Evolutionary conservation across 2,113 vertebrate species (phyloP).

Genomic region (Pavo muticus): DNA sequence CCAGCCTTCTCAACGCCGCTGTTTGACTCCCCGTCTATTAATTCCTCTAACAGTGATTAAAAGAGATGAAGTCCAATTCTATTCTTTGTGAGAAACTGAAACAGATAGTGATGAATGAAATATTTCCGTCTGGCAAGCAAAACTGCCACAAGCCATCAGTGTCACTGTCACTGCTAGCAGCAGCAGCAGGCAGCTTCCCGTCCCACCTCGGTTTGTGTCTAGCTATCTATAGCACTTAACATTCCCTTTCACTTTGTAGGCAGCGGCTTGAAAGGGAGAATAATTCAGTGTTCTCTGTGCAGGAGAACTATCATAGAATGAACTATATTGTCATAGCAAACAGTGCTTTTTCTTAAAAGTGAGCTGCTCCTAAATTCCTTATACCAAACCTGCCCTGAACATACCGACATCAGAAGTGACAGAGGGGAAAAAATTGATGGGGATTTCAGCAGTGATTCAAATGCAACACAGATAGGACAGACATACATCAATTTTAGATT

Average conservation of each 20-base stretch:
- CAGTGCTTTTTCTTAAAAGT: not conserved
- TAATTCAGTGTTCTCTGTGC: not conserved
- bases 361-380: not conserved
- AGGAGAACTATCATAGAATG: not conserved
- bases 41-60: not conserved
- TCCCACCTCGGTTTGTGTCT: constrained; percentile 20
- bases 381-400: not conserved
- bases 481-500: not conserved
- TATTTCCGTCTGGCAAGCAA: constrained; percentile 37
- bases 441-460: not conserved
- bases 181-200: constrained; percentile 3
- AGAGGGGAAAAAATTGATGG: not conserved
- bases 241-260: not conserved
- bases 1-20: not conserved
- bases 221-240: constrained; percentile 26
- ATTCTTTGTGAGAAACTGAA: not conserved
- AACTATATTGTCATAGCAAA: not conserved
- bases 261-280: constrained; percentile 29
- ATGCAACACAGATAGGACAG: not conserved
- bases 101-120: not conserved
- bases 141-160: constrained; percentile 15
- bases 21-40: not conserved
- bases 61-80: not conserved
- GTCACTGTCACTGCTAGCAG: not conserved
- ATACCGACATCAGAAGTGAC: not conserved